Conservation (phyloP, 2,113 vertebrate species). For the Serinus canaria region DNA sequence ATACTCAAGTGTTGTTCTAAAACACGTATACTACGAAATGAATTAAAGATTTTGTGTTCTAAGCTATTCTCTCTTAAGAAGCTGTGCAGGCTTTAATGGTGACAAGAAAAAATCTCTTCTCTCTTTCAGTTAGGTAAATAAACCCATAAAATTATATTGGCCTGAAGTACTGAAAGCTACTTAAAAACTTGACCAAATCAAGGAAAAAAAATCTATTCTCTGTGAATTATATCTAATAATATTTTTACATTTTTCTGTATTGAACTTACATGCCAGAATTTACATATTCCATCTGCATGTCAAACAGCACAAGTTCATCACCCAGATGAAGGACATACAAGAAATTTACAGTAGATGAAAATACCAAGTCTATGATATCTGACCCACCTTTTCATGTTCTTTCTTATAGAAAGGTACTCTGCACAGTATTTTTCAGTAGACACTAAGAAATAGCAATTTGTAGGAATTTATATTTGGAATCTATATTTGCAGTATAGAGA, state of each 20-base stretch:
- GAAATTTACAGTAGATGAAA: not conserved
- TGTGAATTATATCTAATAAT: not conserved
- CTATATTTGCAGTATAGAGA: not conserved
- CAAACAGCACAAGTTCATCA: not conserved
- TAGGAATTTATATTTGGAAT: not conserved
- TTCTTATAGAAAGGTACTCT: not conserved
- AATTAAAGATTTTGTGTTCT: not conserved
- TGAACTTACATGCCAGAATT: not conserved
- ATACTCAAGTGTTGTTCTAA: not conserved
- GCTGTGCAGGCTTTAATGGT: not conserved
- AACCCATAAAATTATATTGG: not conserved
- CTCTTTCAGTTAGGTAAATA: not conserved
- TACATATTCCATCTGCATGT: not conserved
- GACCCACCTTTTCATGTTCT: not conserved
- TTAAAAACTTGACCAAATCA: not conserved
- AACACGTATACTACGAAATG: not conserved
- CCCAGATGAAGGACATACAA: not conserved
- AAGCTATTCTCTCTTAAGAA: not conserved
- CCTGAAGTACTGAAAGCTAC: not conserved
- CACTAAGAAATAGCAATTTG: not conserved
- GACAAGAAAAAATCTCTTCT: not conserved
- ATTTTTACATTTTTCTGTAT: not conserved
- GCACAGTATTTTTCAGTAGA: not conserved
- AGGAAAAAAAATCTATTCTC: not conserved
- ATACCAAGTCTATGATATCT: not conserved